Evolutionary conservation across 2,797 vertebrate genomes (phyloP).

Genomic region (Cichlasoma orientale): DNA sequence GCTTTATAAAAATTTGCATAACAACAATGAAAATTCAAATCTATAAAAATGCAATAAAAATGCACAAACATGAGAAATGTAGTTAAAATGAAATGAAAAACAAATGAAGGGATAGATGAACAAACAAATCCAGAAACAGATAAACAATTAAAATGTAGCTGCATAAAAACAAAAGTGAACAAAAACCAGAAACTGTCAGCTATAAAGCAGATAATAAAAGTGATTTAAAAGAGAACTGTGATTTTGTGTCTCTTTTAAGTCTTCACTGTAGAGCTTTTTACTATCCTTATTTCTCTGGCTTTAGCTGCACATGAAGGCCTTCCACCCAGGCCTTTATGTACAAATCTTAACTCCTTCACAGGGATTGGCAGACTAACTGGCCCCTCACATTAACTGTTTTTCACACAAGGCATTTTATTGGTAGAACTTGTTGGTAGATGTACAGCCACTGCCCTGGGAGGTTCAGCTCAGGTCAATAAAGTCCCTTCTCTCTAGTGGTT

Average conservation of each 20-base stretch:
- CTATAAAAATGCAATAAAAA: slow-evolving; percentile 38
- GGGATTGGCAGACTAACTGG: slow-evolving; percentile 22
- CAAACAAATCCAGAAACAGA: slow-evolving; percentile 5
- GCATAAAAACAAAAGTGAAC: background rate
- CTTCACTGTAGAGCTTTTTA: background rate
- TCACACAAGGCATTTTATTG: slow-evolving; percentile 30
- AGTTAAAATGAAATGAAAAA: slow-evolving; percentile 36
- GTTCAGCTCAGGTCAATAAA: slow-evolving; percentile 37
- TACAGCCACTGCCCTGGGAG: slow-evolving; percentile 5
- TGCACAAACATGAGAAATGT: slow-evolving; percentile 12
- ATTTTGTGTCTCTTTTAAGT: background rate
- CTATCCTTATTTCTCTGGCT: slow-evolving; percentile 17
- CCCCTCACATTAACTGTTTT: slow-evolving; percentile 28
- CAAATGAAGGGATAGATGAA: slow-evolving; percentile 24
- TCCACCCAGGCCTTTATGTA: slow-evolving; percentile 22
- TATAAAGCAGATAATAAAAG: slow-evolving; percentile 20
- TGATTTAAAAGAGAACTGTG: slow-evolving; percentile 22
- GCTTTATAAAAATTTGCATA: slow-evolving; percentile 25
- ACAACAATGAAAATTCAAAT: slow-evolving; percentile 39
- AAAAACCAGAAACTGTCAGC: background rate
- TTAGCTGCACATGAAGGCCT: slow-evolving; percentile 30
- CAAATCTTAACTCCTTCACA: slow-evolving; percentile 22
- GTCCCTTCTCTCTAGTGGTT: background rate
- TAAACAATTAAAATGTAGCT: slow-evolving; percentile 16
- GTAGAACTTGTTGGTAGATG: slow-evolving; percentile 22